Percentiles rank a stretch among this genome's conserved stretches.
Evolutionary conservation across 2,888 invertebrate genomes (phyloP).

Genomic region (Heliconius cydno): DNA sequence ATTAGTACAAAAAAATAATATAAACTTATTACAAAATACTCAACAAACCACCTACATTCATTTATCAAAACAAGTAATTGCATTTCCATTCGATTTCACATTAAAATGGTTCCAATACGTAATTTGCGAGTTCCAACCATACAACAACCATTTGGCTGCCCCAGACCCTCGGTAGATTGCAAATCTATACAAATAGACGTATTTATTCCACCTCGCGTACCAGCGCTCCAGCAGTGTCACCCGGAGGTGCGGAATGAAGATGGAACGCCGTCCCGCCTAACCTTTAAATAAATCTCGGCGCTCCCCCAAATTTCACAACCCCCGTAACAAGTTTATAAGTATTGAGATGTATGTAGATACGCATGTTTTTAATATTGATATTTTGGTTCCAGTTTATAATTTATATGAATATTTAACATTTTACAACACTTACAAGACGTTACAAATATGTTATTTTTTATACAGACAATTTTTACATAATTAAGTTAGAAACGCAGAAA

Average conservation of each 20-base stretch:
- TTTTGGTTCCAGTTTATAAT: background rate
- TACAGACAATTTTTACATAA: background rate
- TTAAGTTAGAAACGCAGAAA: background rate
- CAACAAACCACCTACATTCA: background rate
- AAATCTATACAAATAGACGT: constrained; percentile 64
- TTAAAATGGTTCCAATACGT: constrained; percentile 23
- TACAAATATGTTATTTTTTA: background rate
- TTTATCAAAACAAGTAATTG: constrained; percentile 8
- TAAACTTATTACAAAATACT: background rate
- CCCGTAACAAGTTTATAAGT: constrained; percentile 38
- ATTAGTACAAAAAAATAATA: background rate
- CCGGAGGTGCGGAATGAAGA: constrained; percentile 57
- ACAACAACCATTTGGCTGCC: constrained; percentile 38
- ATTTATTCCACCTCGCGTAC: constrained; percentile 55
- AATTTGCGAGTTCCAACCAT: constrained; percentile 36
- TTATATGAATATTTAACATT: background rate
- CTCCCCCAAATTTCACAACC: constrained; percentile 43
- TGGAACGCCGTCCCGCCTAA: constrained; percentile 51
- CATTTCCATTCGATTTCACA: constrained; percentile 19
- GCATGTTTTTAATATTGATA: background rate
- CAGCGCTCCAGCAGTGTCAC: constrained; percentile 53
- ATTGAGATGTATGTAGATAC: background rate
- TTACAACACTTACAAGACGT: background rate
- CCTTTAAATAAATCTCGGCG: constrained; percentile 56
- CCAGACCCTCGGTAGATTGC: constrained; percentile 47